Percentiles rank a stretch among this genome's conserved stretches.
Evolutionary conservation across 35 echinoderm and acorn worm genomes (phyloP).

Genomic region (Nesometra sesokonis): DNA sequence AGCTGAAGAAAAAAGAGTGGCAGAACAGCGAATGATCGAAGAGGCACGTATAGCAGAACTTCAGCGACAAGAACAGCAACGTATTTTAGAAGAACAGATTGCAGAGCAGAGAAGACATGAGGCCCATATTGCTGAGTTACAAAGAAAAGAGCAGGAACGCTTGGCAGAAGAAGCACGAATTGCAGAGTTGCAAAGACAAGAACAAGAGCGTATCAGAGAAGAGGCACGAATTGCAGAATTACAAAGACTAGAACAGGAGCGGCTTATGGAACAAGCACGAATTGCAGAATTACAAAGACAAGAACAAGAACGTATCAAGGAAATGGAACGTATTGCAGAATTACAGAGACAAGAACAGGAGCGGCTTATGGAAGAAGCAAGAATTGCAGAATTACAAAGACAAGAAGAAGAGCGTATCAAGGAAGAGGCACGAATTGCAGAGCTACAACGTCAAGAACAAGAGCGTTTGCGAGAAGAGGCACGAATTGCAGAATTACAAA

Average conservation of each 20-base stretch:
- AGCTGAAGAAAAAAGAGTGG: background rate
- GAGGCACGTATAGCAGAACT: background rate
- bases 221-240: constrained; percentile 4
- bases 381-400: background rate
- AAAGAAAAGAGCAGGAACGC: background rate
- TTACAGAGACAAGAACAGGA: background rate
- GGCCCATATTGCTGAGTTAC: background rate
- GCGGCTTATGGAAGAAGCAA: background rate
- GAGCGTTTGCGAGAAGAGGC: background rate
- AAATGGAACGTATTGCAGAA: background rate
- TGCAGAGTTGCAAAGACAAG: background rate
- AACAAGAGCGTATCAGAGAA: background rate
- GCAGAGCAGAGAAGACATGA: background rate
- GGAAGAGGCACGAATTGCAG: background rate
- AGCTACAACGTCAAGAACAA: background rate
- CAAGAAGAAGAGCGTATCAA: background rate
- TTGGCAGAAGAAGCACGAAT: background rate
- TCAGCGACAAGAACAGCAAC: background rate
- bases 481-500: background rate
- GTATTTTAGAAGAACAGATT: background rate
- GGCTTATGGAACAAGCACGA: background rate
- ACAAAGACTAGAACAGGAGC: background rate
- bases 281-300: background rate
- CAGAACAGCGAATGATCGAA: background rate
- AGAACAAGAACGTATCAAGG: background rate